Evolutionary conservation across 2,888 invertebrate species (phyloP), one percentile per base, ranked within the genome.

Genomic region (Clanis bilineata): DNA sequence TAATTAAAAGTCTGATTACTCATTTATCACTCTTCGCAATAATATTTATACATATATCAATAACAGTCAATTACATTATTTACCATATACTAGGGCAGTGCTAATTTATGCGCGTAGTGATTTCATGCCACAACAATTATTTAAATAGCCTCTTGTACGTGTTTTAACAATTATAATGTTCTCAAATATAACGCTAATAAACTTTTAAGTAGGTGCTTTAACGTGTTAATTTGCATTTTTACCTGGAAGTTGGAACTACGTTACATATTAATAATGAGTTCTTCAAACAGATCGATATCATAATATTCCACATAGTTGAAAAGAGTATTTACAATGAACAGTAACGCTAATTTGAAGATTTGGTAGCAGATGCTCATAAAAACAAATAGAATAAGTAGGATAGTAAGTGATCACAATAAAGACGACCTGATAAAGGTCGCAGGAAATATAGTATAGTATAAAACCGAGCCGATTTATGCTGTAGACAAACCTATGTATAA

Each of bases 81-180:
- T 51, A 22, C 25, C n/a, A 60, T 21, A 39, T 41, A 47, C 51
- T 38, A n/a, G 21, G 18, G 3, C 32, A 57, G 28, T 38, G 47
- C 47, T 60, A 63, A 63, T 56, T 59, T 58, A 60, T 57, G 58
- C 56, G 56, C 18, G 10, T 41, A 60, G 51, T 61, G 47, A 41
- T 57, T 61, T 68, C 65, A 18, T 57, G 62, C 67, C 62, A 66
- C 61, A 39, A 54, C 65, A 69, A 69, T 72, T 72, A 73, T 64
- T 69, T 68, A 70, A 74, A 69, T 71, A 66, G 67, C 67, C 56
- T 62, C 47, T 61, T 32, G 61, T 69, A 70, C 67, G 66, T 71
- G 64, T 64, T 67, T 59, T 58, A 64, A 68, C 60, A 64, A 62
- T 58, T 66, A 61, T 32, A 65, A 59, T 66, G 63, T 58, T 58